A percentile compares a stretch with the other conserved stretches of the same genome.
These are phyloP conservation scores for Drosophila ercepeae DNA, from an alignment of 1,140 invertebrate species.

Conservation along the genomic window DNA sequence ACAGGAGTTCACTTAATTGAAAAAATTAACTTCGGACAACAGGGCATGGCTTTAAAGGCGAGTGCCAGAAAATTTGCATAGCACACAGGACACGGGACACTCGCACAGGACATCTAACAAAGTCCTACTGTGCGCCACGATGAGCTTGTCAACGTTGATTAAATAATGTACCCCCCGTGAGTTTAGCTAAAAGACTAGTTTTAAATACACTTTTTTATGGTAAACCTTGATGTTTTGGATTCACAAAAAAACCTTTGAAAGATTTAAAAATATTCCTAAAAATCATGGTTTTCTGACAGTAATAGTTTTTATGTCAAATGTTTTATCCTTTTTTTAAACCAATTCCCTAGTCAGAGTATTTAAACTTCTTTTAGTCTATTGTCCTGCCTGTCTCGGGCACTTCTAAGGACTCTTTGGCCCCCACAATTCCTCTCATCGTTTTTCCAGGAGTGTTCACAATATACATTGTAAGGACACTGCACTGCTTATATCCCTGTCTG, in stretches of 20 bases:
- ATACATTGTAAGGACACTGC: constrained; percentile 70
- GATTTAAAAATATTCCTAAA: no score
- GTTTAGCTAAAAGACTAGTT: constrained; percentile 2
- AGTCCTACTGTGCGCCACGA: constrained; percentile 38
- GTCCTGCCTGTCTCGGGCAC: constrained; percentile 37
- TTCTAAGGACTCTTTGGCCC: constrained; percentile 65
- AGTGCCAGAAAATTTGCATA: constrained; percentile 65
- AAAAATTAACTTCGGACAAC: constrained; percentile 66
- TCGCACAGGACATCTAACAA: constrained; percentile 23
- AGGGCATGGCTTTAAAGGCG: constrained; percentile 59
- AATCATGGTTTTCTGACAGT: no score
- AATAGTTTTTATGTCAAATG: no score
- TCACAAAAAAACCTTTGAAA: no score
- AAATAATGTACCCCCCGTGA: constrained; percentile 59
- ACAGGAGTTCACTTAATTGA: constrained; percentile 68
- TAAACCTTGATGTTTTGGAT: no score
- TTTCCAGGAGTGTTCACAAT: constrained; percentile 34
- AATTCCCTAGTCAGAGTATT: not conserved
- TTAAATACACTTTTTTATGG: constrained; percentile 6
- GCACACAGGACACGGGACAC: constrained; percentile 15
- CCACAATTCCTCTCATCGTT: not conserved
- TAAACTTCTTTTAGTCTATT: not conserved
- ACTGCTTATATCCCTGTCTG: constrained; percentile 52
- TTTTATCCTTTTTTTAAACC: not conserved
- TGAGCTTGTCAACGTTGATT: constrained; percentile 77